Evolutionary conservation across 2,797 vertebrate species (phyloP).

Genomic region (Telmatherina bonti): DNA sequence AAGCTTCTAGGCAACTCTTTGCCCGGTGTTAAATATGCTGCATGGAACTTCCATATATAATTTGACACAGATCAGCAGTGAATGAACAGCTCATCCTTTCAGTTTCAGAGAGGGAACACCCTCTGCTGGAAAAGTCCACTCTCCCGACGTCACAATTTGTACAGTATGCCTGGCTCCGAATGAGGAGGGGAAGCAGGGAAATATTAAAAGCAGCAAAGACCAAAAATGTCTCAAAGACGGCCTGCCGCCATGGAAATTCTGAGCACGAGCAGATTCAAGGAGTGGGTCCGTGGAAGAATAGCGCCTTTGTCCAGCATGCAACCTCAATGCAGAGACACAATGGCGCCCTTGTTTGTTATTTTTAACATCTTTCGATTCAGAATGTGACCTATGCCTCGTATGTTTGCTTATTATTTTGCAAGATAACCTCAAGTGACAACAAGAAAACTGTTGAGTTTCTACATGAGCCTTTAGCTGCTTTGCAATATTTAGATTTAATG

Average conservation of each 20-base stretch:
- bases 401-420: constrained; percentile 38
- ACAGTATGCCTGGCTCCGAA: constrained; percentile 48
- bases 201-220: constrained; percentile 49
- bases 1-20: constrained; percentile 4
- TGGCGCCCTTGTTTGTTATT: constrained; percentile 62
- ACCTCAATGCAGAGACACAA: constrained; percentile 53
- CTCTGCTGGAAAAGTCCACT: constrained; percentile 75
- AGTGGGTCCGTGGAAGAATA: constrained; percentile 60
- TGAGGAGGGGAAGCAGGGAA: constrained; percentile 9
- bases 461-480: neutral
- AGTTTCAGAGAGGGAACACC: constrained; percentile 58
- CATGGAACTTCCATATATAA: constrained; percentile 45
- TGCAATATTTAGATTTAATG: constrained; percentile 6
- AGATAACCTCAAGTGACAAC: constrained; percentile 55
- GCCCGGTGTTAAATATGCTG: constrained; percentile 36
- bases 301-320: constrained; percentile 52
- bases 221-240: constrained; percentile 30
- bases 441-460: neutral
- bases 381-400: constrained; percentile 47
- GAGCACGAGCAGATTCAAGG: constrained; percentile 44
- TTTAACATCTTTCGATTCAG: constrained; percentile 38
- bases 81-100: constrained; percentile 61
- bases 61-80: constrained; percentile 44
- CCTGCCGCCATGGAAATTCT: constrained; percentile 66
- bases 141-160: constrained; percentile 61